Base-by-base conservation (phyloP, 2,797 vertebrate species). In the Argyrosomus regius region DNA sequence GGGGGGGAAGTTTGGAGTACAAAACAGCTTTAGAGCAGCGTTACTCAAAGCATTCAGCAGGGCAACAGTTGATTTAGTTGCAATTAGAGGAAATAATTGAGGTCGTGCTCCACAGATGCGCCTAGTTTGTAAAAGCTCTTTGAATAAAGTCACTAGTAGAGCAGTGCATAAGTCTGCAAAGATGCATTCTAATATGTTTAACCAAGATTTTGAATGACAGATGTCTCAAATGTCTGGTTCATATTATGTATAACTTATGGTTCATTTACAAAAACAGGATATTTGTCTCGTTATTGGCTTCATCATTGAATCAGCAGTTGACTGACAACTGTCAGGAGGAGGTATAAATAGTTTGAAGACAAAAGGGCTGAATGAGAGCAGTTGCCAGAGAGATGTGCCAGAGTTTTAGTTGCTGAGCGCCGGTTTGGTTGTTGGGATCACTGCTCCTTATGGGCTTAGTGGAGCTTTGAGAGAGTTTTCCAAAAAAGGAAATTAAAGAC, bases 401-500 rank as follows among this genome's bases (percentile, higher is more conserved):
- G 74, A 74, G 69, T 80, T 64, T 31, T 61, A 87, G 80, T 72
- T 48, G 71, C 80, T 5, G 83, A 80, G 76, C 77, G 80, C 63
- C 48, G 13, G 67, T 81, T 82, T 91, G 49, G 39, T 83, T 72
- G 35, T 57, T 31, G 43, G 86, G 93, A 92, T 94, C 87, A 86
- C 82, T 81, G 89, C 88, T 93, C 89, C 91, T 95, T 91, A 93
- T 90, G 86, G 83, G 94, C 93, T 96, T 95, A 94, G 84, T 45
- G 82, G 85, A 87, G 95, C 93, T 96, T 95, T 94, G 88, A 39
- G 86, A 61, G 87, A 90, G 90, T 92, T 91, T 88, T 87, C 93
- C 94, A 92, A 91, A 93, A 94, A 92, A 92, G 91, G 91, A 94
- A 95, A 91, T 91, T 90, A 90, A 91, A 94, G 91, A 89, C 89